Percentiles rank a stretch among this genome's conserved stretches.
These are phyloP conservation scores for Leuciscus waleckii DNA, from an alignment of 2,797 vertebrate species.

Conservation along the genomic window DNA sequence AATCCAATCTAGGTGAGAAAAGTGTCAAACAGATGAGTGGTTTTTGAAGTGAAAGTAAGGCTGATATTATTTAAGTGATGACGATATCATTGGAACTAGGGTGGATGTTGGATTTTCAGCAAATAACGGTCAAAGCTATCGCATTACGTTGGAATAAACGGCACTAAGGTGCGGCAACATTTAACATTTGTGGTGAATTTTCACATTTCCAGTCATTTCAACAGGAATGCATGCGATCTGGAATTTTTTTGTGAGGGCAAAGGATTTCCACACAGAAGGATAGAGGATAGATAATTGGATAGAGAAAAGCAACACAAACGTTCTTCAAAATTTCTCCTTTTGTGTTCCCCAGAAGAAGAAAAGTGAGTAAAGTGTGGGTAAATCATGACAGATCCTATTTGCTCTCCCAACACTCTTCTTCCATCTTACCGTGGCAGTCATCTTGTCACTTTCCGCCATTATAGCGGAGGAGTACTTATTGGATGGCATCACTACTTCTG, in stretches of 20 bases:
- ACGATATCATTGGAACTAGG: neutral
- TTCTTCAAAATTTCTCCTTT: neutral
- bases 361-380: neutral
- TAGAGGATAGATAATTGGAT: neutral
- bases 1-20: neutral
- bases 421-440: conserved; percentile 76
- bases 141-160: neutral
- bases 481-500: conserved; percentile 73
- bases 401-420: neutral
- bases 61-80: neutral
- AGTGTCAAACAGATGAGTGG: conserved; percentile 7
- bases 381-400: neutral
- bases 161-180: neutral
- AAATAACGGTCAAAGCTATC: neutral
- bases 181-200: neutral
- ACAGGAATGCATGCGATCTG: neutral
- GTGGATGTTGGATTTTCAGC: neutral
- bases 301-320: neutral
- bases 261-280: neutral
- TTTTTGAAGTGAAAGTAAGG: conserved; percentile 1
- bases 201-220: neutral
- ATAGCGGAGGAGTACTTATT: conserved; percentile 76
- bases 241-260: neutral
- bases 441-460: conserved; percentile 77
- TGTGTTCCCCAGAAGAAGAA: conserved; percentile 2